Evolutionary conservation across 2,113 vertebrate genomes (phyloP).

Genomic region (Malaclemys terrapin): DNA sequence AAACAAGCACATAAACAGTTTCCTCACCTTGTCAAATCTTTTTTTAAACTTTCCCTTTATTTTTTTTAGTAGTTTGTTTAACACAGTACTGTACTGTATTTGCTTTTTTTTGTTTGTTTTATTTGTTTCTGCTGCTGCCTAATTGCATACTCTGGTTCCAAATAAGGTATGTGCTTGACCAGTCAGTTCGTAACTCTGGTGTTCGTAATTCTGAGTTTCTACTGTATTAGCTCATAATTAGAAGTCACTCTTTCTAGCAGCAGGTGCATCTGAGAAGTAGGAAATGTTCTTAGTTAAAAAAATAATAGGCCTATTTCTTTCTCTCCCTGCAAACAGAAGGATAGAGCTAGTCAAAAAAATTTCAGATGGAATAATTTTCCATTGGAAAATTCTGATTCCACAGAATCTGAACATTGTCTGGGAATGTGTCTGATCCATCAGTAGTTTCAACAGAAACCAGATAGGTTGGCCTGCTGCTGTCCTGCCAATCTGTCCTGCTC

Average conservation of each 20-base stretch:
- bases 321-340: background rate
- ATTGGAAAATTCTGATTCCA: background rate
- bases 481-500: background rate
- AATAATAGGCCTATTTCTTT: background rate
- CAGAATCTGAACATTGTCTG: background rate
- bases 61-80: no score
- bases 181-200: no score
- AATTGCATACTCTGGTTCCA: no score
- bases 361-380: background rate
- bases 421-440: background rate
- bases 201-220: no score
- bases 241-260: background rate
- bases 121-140: no score
- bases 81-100: no score
- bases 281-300: background rate
- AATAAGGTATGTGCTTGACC: no score
- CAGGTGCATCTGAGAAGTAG: background rate
- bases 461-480: background rate
- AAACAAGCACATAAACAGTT: no score
- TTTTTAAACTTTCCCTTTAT: no score
- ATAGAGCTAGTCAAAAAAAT: background rate
- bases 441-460: background rate
- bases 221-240: background rate
- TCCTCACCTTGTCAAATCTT: no score
- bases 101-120: no score